These are phyloP conservation scores for Antechinus flavipes DNA, from an alignment of 2,113 vertebrate genomes.

Conservation along the genomic window DNA sequence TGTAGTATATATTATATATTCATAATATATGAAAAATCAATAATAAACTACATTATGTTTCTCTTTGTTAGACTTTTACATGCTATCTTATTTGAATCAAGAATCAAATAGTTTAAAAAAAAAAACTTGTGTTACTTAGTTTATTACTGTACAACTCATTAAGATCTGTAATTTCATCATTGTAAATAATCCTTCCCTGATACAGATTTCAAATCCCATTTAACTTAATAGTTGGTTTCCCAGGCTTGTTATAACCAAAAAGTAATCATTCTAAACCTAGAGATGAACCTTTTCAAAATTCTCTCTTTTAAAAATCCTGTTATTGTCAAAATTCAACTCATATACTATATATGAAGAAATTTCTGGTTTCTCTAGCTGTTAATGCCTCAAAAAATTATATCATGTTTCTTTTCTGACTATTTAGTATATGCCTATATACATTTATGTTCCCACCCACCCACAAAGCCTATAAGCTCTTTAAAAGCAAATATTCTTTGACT, in stretches of 20 bases:
- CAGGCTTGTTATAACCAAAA: not conserved
- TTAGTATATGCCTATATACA: not conserved
- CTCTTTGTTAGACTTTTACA: not conserved
- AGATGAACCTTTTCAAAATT: not conserved
- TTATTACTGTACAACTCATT: not conserved
- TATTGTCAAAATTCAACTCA: not conserved
- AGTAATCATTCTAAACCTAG: not conserved
- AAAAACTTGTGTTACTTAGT: slow-evolving; percentile 27
- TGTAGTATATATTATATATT: too few relatives aligned
- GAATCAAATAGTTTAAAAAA: slow-evolving; percentile 39
- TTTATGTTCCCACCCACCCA: too few relatives aligned
- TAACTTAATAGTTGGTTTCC: not conserved
- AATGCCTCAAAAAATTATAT: not conserved
- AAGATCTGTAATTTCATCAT: not conserved
- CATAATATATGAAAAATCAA: not conserved
- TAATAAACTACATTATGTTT: not conserved
- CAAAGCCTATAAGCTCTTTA: not conserved
- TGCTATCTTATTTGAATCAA: slow-evolving; percentile 5
- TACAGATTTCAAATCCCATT: not conserved
- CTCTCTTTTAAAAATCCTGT: not conserved
- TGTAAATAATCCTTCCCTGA: not conserved
- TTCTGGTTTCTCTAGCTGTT: not conserved
- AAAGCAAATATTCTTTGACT: not conserved
- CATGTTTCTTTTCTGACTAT: not conserved
- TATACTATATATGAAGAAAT: not conserved